A percentile compares a stretch with the other conserved stretches of the same genome.
Evolutionary conservation across 1,140 invertebrate genomes (phyloP).

Genomic region (Listronotus oregonensis): DNA sequence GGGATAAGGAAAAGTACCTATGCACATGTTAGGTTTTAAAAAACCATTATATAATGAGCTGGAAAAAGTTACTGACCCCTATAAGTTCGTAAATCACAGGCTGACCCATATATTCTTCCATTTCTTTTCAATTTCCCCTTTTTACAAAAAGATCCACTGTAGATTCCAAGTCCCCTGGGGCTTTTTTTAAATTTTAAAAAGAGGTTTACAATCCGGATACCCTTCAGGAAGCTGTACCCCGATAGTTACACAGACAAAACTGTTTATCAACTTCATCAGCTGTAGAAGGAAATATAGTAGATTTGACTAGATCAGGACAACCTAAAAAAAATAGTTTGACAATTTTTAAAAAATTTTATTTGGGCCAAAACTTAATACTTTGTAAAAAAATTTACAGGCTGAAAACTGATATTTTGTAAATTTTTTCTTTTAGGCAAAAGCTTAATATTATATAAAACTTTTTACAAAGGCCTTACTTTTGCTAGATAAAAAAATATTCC

Average conservation of each 20-base stretch:
- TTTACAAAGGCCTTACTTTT: too few species aligned
- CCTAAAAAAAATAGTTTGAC: slow-evolving; percentile 54
- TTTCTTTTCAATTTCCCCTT: slow-evolving; percentile 71
- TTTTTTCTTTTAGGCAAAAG: too few species aligned
- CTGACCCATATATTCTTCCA: slow-evolving; percentile 75
- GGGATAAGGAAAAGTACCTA: too few species aligned
- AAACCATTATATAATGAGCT: too few species aligned
- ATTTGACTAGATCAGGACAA: slow-evolving; percentile 71
- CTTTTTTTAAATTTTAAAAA: slow-evolving; percentile 72
- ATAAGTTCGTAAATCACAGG: slow-evolving; percentile 87
- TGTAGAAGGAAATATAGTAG: slow-evolving; percentile 80
- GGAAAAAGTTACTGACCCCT: slow-evolving; percentile 68
- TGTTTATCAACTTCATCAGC: slow-evolving; percentile 80
- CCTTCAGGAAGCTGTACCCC: slow-evolving; percentile 70
- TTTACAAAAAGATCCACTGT: slow-evolving; percentile 69
- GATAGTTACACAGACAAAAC: slow-evolving; percentile 81
- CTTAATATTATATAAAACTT: too few species aligned
- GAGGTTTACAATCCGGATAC: slow-evolving; percentile 75
- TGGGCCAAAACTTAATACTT: too few species aligned
- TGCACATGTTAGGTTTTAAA: too few species aligned
- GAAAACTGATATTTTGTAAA: too few species aligned
- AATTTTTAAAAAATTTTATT: not conserved
- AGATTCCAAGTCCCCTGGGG: slow-evolving; percentile 80
- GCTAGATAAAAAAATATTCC: too few species aligned
- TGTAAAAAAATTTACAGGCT: too few species aligned